Evolutionary conservation across 2,797 vertebrate genomes (phyloP), one percentile per base, ranked within the genome.

Genomic region (Streptopelia turtur): DNA sequence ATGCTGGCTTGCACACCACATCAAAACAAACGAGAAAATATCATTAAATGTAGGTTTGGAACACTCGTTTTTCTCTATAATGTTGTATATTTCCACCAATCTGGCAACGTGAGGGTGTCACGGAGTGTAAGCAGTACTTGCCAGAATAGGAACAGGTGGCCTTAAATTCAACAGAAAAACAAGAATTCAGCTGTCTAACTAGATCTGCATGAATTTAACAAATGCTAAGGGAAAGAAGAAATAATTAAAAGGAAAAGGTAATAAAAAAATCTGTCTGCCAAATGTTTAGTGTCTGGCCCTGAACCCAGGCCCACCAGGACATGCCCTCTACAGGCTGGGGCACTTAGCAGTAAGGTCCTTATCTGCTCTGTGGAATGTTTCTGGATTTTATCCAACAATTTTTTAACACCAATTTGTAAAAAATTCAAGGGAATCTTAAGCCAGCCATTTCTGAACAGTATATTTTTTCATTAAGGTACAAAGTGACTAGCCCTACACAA

Each of bases 361-460:
- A 77, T 92, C 91, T 95, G 24, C 11, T 80, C 20, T 59, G 37
- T 66, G 76, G 39, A 95, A 96, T 89, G 79, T 74, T 91, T 96
- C 47, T 75, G 89, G 41, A 43, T 84, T 90, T 88, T 83, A 68
- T 83, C 60, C n/a, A 83, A 47, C 13, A 23, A 31, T 33, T 80
- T 93, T 59, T 89, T 83, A 77, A 91, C 68, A 80, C 6, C 1
- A 59, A 68, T 83, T 75, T 87, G 11, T 68, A 74, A 89, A 94
- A 94, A 89, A 80, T 9, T 11, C 12, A 33, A 68, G 33, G 12
- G 87, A 92, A 75, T 37, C 37, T 89, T 79, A 70, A 84, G 5
- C 30, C 33, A 83, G 16, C 5, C 7, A 21, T 92, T 86, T 94
- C 35, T 81, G 77, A 92, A 49, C 9, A 64, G 60, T 22, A 25